Evolutionary conservation across 1,140 invertebrate genomes (phyloP).

Genomic region (Thaumatotibia leucotreta): DNA sequence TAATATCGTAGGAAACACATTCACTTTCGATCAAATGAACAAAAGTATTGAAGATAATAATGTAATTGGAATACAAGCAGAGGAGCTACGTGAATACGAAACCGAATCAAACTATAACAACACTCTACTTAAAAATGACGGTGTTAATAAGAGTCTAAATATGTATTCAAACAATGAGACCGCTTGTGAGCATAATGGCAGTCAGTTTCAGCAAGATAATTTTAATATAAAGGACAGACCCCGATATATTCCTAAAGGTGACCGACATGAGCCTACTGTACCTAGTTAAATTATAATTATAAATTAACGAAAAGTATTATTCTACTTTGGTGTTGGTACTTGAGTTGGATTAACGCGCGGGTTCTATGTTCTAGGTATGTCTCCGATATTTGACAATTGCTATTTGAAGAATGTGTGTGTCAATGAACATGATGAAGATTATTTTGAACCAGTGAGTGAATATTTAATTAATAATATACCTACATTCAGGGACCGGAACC

Average conservation of each 20-base stretch:
- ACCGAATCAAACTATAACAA: not conserved
- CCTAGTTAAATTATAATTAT: too few species aligned
- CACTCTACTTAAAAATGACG: not conserved
- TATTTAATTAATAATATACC: conserved; percentile 4
- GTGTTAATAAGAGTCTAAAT: not conserved
- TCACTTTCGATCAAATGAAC: not conserved
- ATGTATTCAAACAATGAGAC: not conserved
- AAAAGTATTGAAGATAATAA: not conserved
- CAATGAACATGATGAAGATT: conserved; percentile 38
- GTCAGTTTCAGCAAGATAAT: not conserved
- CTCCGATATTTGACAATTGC: conserved; percentile 43
- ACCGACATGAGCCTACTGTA: not conserved
- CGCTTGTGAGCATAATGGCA: not conserved
- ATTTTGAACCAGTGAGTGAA: conserved; percentile 47
- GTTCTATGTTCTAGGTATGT: conserved; percentile 48
- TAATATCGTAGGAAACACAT: too few species aligned
- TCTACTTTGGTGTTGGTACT: too few species aligned
- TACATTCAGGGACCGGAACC: too few species aligned
- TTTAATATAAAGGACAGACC: conserved; percentile 46
- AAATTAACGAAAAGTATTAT: too few species aligned
- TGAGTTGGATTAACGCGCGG: not conserved
- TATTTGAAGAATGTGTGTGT: conserved; percentile 28
- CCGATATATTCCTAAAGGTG: conserved; percentile 60
- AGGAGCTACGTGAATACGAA: not conserved
- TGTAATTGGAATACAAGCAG: too few species aligned